Evolutionary conservation across 2,888 invertebrate genomes (phyloP), one percentile per base, ranked within the genome.

Genomic region (Myopa testacea): DNA sequence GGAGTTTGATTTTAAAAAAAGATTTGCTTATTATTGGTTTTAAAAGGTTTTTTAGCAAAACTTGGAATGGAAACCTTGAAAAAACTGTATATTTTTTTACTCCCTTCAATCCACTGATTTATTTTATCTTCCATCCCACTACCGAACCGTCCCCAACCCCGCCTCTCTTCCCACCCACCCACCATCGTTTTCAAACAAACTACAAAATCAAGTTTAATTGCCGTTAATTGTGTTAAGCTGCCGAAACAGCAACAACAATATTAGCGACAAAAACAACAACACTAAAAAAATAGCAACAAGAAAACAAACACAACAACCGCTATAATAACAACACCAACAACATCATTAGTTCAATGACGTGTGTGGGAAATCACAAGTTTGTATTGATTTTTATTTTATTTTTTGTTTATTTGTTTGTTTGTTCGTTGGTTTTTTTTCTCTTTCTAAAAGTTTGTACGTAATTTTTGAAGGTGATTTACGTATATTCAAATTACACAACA

Each of bases 371-470:
- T 37, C 50, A 55, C 55, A 26, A 38, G n/a, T 38, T 67, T 67
- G 7, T 67, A 38, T 63, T 63, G 82, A 80, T 55, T 55, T 10
- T 55, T 55, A 3, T 55, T 1, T 55, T 63, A 5, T 55, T n/a
- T 8, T 45, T 45, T 45, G 45, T 10, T 45, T 45, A 1, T 6
- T 45, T 1, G 10, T 45, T 45, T 0, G 45, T 45, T 45, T 40
- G 40, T 40, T 40, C 8, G 40, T 40, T 8, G 40, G 40, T 40
- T 40, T 40, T 40, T 8, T 45, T 45, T 45, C 6, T 45, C 10
- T 45, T 3, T 3, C 45, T 3, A 8, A 45, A 10, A 8, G 6
- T 45, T 63, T 67, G 67, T 14, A 19, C 14, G 12, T 5, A 55
- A 55, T 6, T 55, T 55, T 55, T 55, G 1, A 65, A 37, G 65